These are phyloP conservation scores for Palaemon carinicauda DNA, from an alignment of 1,140 invertebrate genomes.

Conservation along the genomic window DNA sequence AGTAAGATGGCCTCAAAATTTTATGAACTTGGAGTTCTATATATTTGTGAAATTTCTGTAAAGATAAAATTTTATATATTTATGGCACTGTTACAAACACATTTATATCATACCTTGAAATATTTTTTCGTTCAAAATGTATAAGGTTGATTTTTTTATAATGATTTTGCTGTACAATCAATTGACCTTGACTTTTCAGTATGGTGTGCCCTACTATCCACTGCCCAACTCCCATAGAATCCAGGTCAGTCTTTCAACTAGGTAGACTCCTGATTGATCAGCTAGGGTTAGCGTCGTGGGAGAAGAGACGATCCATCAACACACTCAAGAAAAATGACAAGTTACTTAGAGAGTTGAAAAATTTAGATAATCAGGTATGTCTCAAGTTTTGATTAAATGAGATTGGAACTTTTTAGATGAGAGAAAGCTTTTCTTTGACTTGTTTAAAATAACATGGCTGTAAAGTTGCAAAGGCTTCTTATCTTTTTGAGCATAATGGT, in stretches of 20 bases:
- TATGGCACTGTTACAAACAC: too few relatives aligned
- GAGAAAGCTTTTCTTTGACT: not conserved
- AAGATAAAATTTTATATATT: too few relatives aligned
- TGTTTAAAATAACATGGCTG: too few relatives aligned
- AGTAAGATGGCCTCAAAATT: constrained; percentile 9
- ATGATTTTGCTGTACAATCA: not conserved
- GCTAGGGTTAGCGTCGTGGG: constrained; percentile 88
- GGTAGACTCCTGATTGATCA: constrained; percentile 89
- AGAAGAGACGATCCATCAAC: constrained; percentile 84
- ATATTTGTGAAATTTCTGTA: too few relatives aligned
- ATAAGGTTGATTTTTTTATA: too few relatives aligned
- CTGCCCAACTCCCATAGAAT: constrained; percentile 63
- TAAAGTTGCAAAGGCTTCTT: too few relatives aligned
- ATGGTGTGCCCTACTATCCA: constrained; percentile 50
- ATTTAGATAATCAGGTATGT: constrained; percentile 85
- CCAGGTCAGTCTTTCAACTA: constrained; percentile 78
- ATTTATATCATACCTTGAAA: too few relatives aligned
- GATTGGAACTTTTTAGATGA: not conserved
- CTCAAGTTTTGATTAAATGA: too few relatives aligned
- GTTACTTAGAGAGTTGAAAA: constrained; percentile 87
- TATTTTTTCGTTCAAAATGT: too few relatives aligned
- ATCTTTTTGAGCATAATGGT: too few relatives aligned
- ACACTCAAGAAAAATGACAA: constrained; percentile 90
- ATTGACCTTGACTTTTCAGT: constrained; percentile 1
- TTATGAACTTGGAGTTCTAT: too few relatives aligned